phyloP scores from a whole-genome alignment of 2,888 invertebrate species.

The Diarsia rubi region DNA sequence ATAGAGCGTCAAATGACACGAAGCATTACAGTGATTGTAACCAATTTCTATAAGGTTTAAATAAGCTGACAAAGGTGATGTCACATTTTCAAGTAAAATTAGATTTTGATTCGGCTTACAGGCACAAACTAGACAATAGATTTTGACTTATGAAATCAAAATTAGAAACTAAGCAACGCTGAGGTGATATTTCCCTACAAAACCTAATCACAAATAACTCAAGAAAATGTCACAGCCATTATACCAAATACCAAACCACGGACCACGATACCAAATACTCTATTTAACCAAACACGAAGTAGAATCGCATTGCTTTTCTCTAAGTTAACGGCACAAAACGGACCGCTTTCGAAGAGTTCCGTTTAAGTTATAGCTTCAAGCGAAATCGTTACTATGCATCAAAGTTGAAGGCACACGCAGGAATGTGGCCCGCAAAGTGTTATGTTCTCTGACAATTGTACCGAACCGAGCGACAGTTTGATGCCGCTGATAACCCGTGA shows the following conservation, averaged over 20 bases:
- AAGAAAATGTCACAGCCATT: neutral
- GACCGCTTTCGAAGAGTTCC: slow-evolving; percentile 52
- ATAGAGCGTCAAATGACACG: neutral
- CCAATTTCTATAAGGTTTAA: neutral
- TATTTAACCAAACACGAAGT: slow-evolving; percentile 27
- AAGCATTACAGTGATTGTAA: neutral
- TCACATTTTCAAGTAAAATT: neutral
- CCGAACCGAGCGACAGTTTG: slow-evolving; percentile 35
- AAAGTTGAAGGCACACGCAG: slow-evolving; percentile 53
- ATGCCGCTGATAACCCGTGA: slow-evolving; percentile 41
- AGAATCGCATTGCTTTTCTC: slow-evolving; percentile 39
- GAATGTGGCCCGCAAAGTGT: slow-evolving; percentile 52
- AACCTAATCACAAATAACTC: neutral
- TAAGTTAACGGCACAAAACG: slow-evolving; percentile 50
- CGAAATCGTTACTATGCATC: slow-evolving; percentile 57
- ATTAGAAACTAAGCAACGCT: neutral
- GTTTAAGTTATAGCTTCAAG: slow-evolving; percentile 52
- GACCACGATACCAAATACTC: slow-evolving; percentile 6
- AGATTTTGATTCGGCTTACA: neutral
- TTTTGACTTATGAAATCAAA: neutral
- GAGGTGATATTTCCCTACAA: too few relatives aligned
- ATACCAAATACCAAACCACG: too few relatives aligned
- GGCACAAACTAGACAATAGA: neutral
- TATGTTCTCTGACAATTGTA: slow-evolving; percentile 49
- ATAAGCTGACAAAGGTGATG: neutral